Conservation (phyloP, 2,888 invertebrate genomes). For the Capitulum mitella region DNA sequence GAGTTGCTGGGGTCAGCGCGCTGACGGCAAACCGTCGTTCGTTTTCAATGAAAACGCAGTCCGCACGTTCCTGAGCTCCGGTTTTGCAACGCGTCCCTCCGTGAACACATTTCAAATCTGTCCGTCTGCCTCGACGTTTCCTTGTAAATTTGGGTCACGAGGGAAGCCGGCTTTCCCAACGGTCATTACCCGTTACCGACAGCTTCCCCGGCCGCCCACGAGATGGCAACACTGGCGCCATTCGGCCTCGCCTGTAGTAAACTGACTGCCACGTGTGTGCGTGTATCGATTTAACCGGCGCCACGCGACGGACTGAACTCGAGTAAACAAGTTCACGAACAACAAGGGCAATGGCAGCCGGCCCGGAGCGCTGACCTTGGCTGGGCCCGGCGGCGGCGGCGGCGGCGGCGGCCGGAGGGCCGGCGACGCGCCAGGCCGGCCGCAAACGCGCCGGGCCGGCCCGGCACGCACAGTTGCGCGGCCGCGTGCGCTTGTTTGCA, state of each 20-base stretch:
- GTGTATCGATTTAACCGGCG: neutral
- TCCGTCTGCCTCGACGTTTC: too few species aligned
- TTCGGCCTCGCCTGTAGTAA: neutral
- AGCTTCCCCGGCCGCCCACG: neutral
- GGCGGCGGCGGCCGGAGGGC: neutral
- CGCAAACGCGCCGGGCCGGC: neutral
- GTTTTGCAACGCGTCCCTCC: neutral
- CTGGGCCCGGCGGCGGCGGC: neutral
- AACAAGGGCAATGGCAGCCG: slow-evolving; percentile 18
- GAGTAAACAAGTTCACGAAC: slow-evolving; percentile 21
- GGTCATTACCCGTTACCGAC: too few species aligned
- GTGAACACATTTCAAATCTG: neutral
- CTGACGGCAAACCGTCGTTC: neutral
- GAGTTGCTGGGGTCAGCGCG: neutral
- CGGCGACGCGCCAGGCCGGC: neutral
- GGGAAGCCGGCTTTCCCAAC: too few species aligned
- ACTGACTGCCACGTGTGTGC: neutral
- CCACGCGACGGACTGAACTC: neutral
- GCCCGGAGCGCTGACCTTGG: neutral
- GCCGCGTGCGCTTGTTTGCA: neutral
- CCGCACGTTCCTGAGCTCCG: neutral
- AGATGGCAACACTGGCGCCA: neutral
- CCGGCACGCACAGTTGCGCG: neutral
- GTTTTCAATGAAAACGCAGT: neutral
- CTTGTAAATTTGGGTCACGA: neutral